These are phyloP conservation scores for Nyctereutes procyonoides DNA, from an alignment of 2,113 vertebrate species.

Conservation along the genomic window DNA sequence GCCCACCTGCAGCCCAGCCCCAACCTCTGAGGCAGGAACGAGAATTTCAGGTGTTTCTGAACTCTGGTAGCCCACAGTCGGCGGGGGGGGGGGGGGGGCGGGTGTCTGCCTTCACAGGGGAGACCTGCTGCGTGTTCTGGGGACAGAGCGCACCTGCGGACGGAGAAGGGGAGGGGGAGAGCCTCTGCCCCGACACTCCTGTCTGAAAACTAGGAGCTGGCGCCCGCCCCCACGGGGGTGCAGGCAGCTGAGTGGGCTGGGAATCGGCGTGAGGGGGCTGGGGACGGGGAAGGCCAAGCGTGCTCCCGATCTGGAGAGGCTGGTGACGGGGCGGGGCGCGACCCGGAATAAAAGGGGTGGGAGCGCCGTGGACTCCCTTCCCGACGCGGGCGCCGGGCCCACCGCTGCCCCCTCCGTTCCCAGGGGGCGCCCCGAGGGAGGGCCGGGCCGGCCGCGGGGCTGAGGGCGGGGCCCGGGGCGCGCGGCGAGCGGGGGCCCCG, in stretches of 20 bases:
- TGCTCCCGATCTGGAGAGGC: neutral
- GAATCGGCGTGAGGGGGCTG: neutral
- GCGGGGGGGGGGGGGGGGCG: neutral
- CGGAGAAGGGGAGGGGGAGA: neutral
- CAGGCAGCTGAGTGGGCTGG: neutral
- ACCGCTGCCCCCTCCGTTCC: neutral
- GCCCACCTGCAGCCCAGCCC: neutral
- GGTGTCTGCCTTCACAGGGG: neutral
- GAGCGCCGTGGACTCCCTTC: neutral
- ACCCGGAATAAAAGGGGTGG: neutral
- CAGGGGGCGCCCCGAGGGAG: constrained; percentile 34
- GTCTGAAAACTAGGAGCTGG: neutral
- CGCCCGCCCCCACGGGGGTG: neutral
- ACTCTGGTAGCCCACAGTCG: constrained; percentile 26
- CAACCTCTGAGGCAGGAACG: neutral
- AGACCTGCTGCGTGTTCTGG: neutral
- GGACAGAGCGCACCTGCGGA: neutral
- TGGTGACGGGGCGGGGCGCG: neutral
- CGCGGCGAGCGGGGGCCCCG: accelerated
- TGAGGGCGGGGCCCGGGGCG: neutral
- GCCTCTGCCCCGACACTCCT: neutral
- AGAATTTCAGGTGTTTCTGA: constrained; percentile 39
- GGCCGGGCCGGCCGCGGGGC: neutral
- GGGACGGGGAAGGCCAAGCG: neutral
- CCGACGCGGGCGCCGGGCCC: neutral